Percentiles rank a stretch among this genome's conserved stretches.
Conservation (phyloP, 2,797 vertebrate genomes). For the Cichlasoma orientale region DNA sequence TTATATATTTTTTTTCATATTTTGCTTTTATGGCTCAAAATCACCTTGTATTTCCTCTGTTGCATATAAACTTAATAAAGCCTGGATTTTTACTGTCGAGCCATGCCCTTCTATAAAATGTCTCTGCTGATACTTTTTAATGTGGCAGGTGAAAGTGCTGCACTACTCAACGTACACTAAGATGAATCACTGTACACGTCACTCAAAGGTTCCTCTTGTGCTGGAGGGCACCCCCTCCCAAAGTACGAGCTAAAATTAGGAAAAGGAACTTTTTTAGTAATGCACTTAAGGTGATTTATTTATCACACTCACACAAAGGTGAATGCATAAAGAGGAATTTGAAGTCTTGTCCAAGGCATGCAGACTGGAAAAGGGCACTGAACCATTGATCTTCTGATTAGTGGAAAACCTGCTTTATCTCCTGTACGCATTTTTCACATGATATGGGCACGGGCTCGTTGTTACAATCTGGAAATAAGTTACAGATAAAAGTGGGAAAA, state of each 20-base stretch:
- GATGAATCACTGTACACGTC: neutral
- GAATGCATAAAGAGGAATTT: neutral
- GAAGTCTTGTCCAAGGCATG: neutral
- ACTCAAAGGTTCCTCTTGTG: neutral
- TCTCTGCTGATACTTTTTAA: neutral
- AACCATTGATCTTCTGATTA: neutral
- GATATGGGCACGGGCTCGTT: neutral
- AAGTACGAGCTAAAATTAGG: neutral
- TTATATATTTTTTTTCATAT: neutral
- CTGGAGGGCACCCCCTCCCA: neutral
- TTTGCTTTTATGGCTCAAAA: neutral
- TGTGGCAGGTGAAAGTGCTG: neutral
- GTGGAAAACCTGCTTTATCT: neutral
- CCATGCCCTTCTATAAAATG: neutral
- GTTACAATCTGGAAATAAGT: neutral
- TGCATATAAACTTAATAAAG: neutral
- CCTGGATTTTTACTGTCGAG: neutral
- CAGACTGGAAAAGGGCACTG: neutral
- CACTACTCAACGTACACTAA: neutral
- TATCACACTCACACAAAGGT: neutral
- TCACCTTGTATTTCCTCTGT: neutral
- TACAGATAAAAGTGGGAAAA: neutral
- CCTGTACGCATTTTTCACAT: neutral
- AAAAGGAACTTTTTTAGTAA: neutral
- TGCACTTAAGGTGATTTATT: neutral